Percentiles rank a stretch among this genome's conserved stretches.
Conservation (phyloP, 2,797 vertebrate genomes). For the Sebastes taczanowskii region DNA sequence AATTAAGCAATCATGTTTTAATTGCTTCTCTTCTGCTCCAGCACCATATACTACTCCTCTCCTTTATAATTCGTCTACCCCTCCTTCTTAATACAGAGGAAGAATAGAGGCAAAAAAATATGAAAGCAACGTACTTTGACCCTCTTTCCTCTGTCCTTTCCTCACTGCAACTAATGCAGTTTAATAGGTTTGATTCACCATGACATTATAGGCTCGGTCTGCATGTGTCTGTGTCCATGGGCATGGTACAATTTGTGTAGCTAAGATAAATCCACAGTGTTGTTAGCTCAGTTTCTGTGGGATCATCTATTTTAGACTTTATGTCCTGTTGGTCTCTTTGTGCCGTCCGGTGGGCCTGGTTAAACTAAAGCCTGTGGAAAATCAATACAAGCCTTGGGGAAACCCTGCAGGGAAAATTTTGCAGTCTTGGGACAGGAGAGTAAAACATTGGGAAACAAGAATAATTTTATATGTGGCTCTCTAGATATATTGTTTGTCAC, state of each 20-base stretch:
- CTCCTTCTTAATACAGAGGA: constrained; percentile 26
- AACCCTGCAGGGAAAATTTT: constrained; percentile 34
- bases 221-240: constrained; percentile 26
- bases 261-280: constrained; percentile 38
- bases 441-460: constrained; percentile 4
- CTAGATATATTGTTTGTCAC: not conserved
- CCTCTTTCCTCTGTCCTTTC: constrained; percentile 52
- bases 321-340: constrained; percentile 32
- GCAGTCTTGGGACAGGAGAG: constrained; percentile 28
- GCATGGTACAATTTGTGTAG: constrained; percentile 24
- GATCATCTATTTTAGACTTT: constrained; percentile 45
- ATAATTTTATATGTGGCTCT: constrained; percentile 2
- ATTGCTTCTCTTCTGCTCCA: constrained; percentile 56
- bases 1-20: constrained; percentile 66
- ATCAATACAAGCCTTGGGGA: constrained; percentile 49
- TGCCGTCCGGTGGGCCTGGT: constrained; percentile 44
- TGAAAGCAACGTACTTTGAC: constrained; percentile 44
- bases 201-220: constrained; percentile 45
- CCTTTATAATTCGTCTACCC: constrained; percentile 16
- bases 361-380: constrained; percentile 48
- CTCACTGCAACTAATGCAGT: constrained; percentile 48
- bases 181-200: constrained; percentile 54
- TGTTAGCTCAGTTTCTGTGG: constrained; percentile 47
- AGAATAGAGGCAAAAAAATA: constrained; percentile 19
- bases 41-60: constrained; percentile 15